phyloP scores from a whole-genome alignment of 1,140 invertebrate genomes.

The Eumaeus atala region DNA sequence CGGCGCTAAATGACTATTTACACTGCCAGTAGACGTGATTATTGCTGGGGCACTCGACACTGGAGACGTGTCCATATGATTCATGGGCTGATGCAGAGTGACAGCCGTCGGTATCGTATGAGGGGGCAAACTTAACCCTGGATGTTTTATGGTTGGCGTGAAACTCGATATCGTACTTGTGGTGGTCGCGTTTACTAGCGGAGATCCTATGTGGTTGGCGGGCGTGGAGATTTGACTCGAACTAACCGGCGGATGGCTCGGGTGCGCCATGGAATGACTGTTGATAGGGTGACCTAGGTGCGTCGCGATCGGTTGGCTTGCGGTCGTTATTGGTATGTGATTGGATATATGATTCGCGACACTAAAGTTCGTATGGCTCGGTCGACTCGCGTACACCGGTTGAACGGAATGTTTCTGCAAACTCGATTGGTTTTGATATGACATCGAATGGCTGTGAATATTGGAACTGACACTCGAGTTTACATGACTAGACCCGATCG shows the following conservation, averaged over 20 bases:
- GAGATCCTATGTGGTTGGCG: conserved; percentile 46
- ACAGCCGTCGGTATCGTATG: conserved; percentile 37
- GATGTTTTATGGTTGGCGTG: conserved; percentile 48
- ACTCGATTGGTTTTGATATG: conserved; percentile 63
- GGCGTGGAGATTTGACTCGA: conserved; percentile 41
- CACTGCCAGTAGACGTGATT: conserved; percentile 32
- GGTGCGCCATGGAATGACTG: conserved; percentile 55
- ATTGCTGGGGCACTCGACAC: conserved; percentile 38
- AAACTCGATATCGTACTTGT: conserved; percentile 49
- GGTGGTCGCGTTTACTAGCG: conserved; percentile 37
- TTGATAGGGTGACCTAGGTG: conserved; percentile 47
- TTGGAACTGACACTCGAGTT: conserved; percentile 66
- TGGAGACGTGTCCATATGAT: conserved; percentile 40
- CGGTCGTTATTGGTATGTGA: conserved; percentile 38
- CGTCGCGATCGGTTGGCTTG: conserved; percentile 34
- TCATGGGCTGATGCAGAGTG: conserved; percentile 40
- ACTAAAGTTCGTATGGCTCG: conserved; percentile 58
- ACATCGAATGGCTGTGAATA: conserved; percentile 57
- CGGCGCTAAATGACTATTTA: conserved; percentile 35
- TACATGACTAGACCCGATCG: conserved; percentile 69
- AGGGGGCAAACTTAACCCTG: conserved; percentile 40
- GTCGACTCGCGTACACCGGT: conserved; percentile 46
- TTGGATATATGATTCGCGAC: conserved; percentile 54
- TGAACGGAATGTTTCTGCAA: conserved; percentile 67
- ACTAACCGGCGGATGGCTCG: conserved; percentile 41